Evolutionary conservation across 1,140 invertebrate genomes (phyloP).

Genomic region (Papilio polyxenes): DNA sequence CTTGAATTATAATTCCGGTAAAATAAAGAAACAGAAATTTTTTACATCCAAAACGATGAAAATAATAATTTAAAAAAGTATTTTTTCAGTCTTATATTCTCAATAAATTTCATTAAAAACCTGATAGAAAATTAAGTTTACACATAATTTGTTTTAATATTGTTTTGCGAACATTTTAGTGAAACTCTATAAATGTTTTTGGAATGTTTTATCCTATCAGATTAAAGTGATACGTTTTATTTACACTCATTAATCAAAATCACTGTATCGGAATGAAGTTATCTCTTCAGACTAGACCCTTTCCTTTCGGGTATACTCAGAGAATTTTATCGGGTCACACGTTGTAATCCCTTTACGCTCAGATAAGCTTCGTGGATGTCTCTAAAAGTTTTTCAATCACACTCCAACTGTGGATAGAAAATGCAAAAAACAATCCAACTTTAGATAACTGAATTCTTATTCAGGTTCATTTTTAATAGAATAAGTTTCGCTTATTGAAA

Average conservation of each 20-base stretch:
- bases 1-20: neutral
- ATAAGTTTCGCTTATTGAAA: conserved; percentile 33
- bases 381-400: conserved; percentile 38
- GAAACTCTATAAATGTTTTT: conserved; percentile 1
- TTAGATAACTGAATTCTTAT: conserved; percentile 33
- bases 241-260: conserved; percentile 30
- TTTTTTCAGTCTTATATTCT: no score
- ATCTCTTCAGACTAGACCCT: conserved; percentile 11
- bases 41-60: neutral
- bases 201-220: conserved; percentile 5
- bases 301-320: neutral
- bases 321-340: conserved; percentile 25
- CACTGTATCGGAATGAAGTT: conserved; percentile 29
- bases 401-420: conserved; percentile 30
- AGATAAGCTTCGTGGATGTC: conserved; percentile 32
- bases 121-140: neutral
- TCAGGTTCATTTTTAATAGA: conserved; percentile 34
- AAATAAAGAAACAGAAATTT: neutral
- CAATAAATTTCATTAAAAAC: neutral
- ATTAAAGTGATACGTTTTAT: conserved; percentile 32
- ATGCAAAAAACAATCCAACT: conserved; percentile 38
- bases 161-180: conserved; percentile 9
- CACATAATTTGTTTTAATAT: neutral
- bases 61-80: neutral
- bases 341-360: conserved; percentile 34